Conservation (phyloP, 1,140 invertebrate genomes). For the Hyles euphorbiae region DNA sequence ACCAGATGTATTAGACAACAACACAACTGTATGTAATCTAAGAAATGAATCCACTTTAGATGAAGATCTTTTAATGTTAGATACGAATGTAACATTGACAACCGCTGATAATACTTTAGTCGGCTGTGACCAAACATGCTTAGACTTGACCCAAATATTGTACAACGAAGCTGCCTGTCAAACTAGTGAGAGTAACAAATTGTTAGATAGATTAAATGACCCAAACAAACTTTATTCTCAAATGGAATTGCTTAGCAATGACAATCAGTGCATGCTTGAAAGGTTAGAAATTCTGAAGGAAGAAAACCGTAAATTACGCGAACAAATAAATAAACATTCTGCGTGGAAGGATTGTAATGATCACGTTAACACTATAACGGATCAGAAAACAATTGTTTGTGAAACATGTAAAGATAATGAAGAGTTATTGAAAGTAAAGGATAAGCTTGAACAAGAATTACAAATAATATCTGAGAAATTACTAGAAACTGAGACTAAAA, state of each 20-base stretch:
- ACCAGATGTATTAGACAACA: constrained; percentile 43
- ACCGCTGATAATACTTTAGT: constrained; percentile 51
- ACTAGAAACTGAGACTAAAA: constrained; percentile 31
- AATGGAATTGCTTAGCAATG: constrained; percentile 9
- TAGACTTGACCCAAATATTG: constrained; percentile 44
- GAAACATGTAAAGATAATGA: constrained; percentile 16
- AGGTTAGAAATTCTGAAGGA: constrained; percentile 34
- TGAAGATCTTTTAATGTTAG: constrained; percentile 63
- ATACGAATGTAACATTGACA: constrained; percentile 58
- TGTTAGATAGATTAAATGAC: constrained; percentile 11
- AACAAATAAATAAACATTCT: constrained; percentile 16
- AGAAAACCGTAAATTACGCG: constrained; percentile 44
- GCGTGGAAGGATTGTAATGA: constrained; percentile 15
- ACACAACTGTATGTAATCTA: constrained; percentile 31
- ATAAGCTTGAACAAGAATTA: constrained; percentile 26
- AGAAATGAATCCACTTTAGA: constrained; percentile 63
- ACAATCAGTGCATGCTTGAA: constrained; percentile 21
- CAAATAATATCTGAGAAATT: constrained; percentile 31
- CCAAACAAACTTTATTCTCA: constrained; percentile 1
- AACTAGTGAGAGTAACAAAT: constrained; percentile 25
- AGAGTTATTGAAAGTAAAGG: constrained; percentile 18
- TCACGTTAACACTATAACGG: background rate
- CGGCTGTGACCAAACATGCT: constrained; percentile 51
- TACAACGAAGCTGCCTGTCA: constrained; percentile 48
- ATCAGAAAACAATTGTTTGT: background rate